Percentiles rank a stretch among this genome's conserved stretches.
phyloP scores from a whole-genome alignment of 2,797 vertebrate species.

The Podarcis lilfordi region DNA sequence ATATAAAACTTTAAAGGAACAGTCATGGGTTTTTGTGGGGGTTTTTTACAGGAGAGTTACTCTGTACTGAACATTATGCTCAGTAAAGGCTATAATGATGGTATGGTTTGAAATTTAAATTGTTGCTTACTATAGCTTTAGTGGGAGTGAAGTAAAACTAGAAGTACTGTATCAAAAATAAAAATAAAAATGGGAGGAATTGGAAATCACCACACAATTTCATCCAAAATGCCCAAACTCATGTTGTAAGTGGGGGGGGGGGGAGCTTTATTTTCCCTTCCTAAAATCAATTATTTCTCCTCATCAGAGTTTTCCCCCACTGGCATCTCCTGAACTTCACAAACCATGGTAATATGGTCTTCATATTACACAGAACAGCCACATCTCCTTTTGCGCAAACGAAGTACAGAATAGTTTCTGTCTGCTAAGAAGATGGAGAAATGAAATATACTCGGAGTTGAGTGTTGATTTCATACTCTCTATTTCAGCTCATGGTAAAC shows the following conservation, averaged over 20 bases:
- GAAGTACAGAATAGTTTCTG: no score
- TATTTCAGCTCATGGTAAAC: no score
- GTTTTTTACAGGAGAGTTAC: neutral
- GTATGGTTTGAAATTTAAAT: neutral
- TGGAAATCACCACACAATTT: neutral
- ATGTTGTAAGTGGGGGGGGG: neutral
- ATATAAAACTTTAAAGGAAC: constrained; percentile 19
- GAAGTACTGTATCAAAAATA: no score
- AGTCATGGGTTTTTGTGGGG: neutral
- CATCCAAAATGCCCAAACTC: neutral
- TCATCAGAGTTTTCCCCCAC: neutral
- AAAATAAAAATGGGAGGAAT: neutral
- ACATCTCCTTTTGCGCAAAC: no score
- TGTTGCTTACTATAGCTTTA: neutral
- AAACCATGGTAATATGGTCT: no score
- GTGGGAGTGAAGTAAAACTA: neutral
- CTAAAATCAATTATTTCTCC: neutral
- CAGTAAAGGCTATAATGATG: neutral
- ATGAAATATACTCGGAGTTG: no score
- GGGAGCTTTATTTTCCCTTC: neutral
- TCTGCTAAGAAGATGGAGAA: no score
- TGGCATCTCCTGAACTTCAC: no score
- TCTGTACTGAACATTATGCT: neutral
- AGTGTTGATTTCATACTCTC: no score
- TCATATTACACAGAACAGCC: no score